phyloP scores from a whole-genome alignment of 2,797 vertebrate species.

The Coracias cyanogaster region DNA sequence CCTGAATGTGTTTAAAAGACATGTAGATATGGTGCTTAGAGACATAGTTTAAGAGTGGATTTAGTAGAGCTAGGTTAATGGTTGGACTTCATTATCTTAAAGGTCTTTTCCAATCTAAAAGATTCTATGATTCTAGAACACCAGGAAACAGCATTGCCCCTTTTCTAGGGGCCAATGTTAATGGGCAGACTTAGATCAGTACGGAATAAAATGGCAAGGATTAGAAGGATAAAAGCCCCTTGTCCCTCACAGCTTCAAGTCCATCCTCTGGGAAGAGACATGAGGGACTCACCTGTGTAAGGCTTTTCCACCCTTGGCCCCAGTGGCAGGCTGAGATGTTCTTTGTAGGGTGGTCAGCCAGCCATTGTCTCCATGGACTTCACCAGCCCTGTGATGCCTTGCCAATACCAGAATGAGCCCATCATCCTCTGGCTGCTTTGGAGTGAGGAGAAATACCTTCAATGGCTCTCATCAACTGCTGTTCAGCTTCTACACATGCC shows the following conservation, averaged over 20 bases:
- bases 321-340: neutral
- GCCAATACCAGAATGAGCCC: neutral
- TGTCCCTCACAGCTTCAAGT: neutral
- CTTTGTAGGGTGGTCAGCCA: neutral
- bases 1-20: neutral
- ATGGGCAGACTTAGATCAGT: neutral
- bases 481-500: neutral
- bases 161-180: neutral
- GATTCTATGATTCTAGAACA: neutral
- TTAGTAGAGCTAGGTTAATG: too few relatives aligned
- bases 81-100: too few relatives aligned
- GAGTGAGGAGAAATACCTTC: neutral
- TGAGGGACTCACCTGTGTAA: neutral
- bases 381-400: neutral
- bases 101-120: too few relatives aligned
- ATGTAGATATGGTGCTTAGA: too few relatives aligned
- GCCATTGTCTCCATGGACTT: neutral
- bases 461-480: neutral
- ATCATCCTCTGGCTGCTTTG: neutral
- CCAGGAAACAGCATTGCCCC: too few relatives aligned
- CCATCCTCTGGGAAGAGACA: neutral
- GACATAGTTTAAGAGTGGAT: too few relatives aligned
- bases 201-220: neutral
- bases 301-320: neutral
- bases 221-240: neutral